phyloP scores from a whole-genome alignment of 2,113 vertebrate species.

The Pandion haliaetus region DNA sequence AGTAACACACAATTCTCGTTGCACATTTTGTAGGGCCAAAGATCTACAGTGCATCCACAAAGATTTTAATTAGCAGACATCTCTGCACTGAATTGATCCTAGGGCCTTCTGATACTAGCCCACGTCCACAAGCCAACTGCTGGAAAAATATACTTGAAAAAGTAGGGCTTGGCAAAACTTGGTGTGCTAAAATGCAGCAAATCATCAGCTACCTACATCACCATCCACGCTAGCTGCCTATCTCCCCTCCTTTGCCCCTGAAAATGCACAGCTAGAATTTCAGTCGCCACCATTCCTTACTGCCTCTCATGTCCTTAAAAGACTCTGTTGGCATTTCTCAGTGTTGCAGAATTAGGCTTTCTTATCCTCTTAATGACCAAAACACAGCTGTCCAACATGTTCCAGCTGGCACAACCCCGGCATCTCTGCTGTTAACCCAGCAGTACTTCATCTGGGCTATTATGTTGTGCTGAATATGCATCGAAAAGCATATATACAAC shows the following conservation, averaged over 20 bases:
- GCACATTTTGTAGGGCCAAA: not conserved
- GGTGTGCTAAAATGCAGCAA: not conserved
- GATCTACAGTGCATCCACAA: not conserved
- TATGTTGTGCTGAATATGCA: not conserved
- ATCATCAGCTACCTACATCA: not conserved
- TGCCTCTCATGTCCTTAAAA: not conserved
- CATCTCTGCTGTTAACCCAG: not conserved
- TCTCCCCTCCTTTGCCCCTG: not conserved
- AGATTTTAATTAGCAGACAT: not conserved
- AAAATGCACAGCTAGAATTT: not conserved
- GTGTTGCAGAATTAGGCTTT: conserved; percentile 24
- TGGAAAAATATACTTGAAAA: not conserved
- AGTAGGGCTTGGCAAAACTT: not conserved
- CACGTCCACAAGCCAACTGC: not conserved
- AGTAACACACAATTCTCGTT: not conserved
- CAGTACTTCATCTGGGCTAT: not conserved
- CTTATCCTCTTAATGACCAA: conserved; percentile 43
- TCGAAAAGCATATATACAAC: not conserved
- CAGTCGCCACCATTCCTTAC: not conserved
- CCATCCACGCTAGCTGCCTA: not conserved
- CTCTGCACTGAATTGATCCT: not conserved
- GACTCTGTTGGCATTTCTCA: not conserved
- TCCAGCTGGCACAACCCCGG: not conserved
- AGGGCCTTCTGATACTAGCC: not conserved
- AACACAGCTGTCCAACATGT: conserved; percentile 20